Evolutionary conservation across 2,797 vertebrate species (phyloP).

Genomic region (Catostomus latipinnis): DNA sequence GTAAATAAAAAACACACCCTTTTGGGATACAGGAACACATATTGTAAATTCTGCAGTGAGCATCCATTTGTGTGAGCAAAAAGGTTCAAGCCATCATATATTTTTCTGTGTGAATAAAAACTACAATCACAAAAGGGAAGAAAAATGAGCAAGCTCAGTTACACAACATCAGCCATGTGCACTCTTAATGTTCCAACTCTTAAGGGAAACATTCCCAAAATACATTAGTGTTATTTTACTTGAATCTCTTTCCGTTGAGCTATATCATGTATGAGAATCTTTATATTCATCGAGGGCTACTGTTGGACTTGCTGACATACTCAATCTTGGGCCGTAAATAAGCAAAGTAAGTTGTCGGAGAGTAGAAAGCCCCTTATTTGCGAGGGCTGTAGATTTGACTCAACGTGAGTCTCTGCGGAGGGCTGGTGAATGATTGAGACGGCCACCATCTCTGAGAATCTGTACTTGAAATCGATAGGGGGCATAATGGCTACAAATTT

Average conservation of each 20-base stretch:
- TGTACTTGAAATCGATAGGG: conserved; percentile 72
- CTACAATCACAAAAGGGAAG: conserved; percentile 13
- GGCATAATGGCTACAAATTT: conserved; percentile 73
- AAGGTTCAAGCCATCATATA: not conserved
- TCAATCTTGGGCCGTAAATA: conserved; percentile 39
- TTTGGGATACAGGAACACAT: conserved; percentile 20
- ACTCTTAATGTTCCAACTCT: conserved; percentile 29
- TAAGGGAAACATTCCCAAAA: conserved; percentile 10
- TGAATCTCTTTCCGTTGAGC: conserved; percentile 12
- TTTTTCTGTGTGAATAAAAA: conserved; percentile 17
- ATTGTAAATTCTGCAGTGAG: conserved; percentile 12
- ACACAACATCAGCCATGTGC: conserved; percentile 17
- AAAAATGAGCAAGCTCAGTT: not conserved
- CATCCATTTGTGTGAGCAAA: conserved; percentile 21
- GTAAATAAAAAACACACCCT: conserved; percentile 24
- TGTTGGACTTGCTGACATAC: conserved; percentile 49
- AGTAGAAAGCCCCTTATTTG: conserved; percentile 49
- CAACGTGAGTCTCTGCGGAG: conserved; percentile 46
- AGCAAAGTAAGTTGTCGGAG: conserved; percentile 16
- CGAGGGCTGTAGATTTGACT: conserved; percentile 50
- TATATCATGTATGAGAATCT: conserved; percentile 47
- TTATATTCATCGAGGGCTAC: conserved; percentile 49
- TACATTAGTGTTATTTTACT: conserved; percentile 23
- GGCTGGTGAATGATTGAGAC: conserved; percentile 62
- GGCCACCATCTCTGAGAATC: conserved; percentile 51